Conservation (phyloP, 2,797 vertebrate species). For the Ceyx erithaca region DNA sequence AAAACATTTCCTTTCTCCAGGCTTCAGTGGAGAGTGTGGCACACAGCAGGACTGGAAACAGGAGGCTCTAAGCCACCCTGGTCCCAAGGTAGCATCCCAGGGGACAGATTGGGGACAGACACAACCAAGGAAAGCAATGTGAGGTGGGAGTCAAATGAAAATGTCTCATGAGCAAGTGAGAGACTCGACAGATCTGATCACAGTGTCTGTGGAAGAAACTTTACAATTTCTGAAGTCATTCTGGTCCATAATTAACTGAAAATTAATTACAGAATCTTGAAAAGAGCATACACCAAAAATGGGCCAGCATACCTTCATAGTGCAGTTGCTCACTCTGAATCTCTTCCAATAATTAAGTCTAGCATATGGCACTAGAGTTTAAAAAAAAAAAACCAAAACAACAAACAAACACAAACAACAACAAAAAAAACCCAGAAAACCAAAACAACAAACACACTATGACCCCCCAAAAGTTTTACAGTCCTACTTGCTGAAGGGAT, state of each 20-base stretch:
- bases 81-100: background rate
- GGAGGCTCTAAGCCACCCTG: background rate
- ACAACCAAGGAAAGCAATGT: background rate
- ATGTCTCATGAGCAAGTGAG: background rate
- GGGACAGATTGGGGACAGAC: background rate
- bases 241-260: conserved; percentile 46
- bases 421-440: background rate
- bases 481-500: background rate
- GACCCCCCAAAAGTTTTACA: conserved; percentile 36
- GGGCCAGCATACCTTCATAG: conserved; percentile 62
- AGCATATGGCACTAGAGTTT: conserved; percentile 48
- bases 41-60: background rate
- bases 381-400: background rate
- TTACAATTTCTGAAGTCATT: background rate
- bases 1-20: background rate
- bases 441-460: conserved; percentile 25
- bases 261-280: conserved; percentile 59
- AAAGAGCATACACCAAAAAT: conserved; percentile 62
- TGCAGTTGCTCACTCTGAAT: conserved; percentile 68
- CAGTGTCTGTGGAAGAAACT: background rate
- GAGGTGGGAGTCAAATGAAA: background rate
- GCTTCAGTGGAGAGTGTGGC: background rate
- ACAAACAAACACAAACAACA: too few species aligned
- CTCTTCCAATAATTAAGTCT: conserved; percentile 66
- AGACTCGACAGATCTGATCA: conserved; percentile 6